Percentiles rank a stretch among this genome's conserved stretches.
phyloP scores from a whole-genome alignment of 2,888 invertebrate genomes.

The Epirrhoe alternata region DNA sequence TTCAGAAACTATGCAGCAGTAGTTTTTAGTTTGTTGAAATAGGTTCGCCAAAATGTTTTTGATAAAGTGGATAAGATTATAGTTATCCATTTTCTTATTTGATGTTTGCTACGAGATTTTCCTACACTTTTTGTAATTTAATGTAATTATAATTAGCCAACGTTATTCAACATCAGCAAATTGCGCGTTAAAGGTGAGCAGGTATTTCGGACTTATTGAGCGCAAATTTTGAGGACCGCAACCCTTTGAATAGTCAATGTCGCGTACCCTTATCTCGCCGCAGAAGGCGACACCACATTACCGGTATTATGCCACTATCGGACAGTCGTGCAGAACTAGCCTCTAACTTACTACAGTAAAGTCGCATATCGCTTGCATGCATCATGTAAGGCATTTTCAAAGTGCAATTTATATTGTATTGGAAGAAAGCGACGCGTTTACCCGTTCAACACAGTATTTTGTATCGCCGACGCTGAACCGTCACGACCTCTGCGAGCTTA shows the following conservation, averaged over 20 bases:
- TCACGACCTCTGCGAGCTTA: slow-evolving; percentile 63
- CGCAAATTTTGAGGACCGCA: slow-evolving; percentile 84
- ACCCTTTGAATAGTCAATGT: slow-evolving; percentile 85
- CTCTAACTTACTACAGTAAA: slow-evolving; percentile 64
- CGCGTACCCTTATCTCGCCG: slow-evolving; percentile 84
- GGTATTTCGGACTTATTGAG: slow-evolving; percentile 82
- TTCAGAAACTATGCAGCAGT: not conserved
- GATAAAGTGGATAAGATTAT: not conserved
- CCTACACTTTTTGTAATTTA: not conserved
- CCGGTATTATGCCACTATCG: slow-evolving; percentile 78
- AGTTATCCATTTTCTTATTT: no score
- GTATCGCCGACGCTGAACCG: slow-evolving; percentile 72
- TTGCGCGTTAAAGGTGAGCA: slow-evolving; percentile 65
- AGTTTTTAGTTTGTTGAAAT: not conserved
- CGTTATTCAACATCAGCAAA: slow-evolving; percentile 44
- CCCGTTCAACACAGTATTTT: slow-evolving; percentile 76
- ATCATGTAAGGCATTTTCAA: slow-evolving; percentile 78
- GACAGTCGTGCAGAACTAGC: slow-evolving; percentile 57
- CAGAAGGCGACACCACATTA: slow-evolving; percentile 85
- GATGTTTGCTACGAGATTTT: no score
- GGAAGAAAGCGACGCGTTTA: slow-evolving; percentile 76
- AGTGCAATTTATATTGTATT: slow-evolving; percentile 85
- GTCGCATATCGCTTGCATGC: slow-evolving; percentile 69
- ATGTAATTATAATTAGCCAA: slow-evolving; percentile 31
- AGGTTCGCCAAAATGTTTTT: not conserved